phyloP scores from a whole-genome alignment of 2,888 invertebrate genomes.

The Latheticus oryzae region DNA sequence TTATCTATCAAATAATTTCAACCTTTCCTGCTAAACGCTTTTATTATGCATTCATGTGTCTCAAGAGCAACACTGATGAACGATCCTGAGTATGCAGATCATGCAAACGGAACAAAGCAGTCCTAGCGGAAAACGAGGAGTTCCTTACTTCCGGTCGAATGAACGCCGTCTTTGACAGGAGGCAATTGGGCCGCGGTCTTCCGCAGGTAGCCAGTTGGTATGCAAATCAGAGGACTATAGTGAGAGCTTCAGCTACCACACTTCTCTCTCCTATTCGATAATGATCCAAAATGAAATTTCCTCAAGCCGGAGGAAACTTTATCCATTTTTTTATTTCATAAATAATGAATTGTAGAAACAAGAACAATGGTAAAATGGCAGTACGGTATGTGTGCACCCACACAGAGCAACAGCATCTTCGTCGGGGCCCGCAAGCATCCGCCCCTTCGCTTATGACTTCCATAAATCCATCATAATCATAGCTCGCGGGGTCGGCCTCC shows the following conservation, averaged over 20 bases:
- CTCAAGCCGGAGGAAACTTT: conserved; percentile 7
- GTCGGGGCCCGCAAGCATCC: conserved; percentile 66
- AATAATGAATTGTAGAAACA: no score
- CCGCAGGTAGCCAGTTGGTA: conserved; percentile 52
- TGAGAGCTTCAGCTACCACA: conserved; percentile 17
- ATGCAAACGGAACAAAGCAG: conserved; percentile 52
- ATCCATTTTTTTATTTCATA: no score
- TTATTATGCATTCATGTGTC: conserved; percentile 30
- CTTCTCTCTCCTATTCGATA: conserved; percentile 18
- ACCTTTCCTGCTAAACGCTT: conserved; percentile 37
- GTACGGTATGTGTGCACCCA: not conserved
- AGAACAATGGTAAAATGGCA: not conserved
- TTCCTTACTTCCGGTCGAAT: conserved; percentile 56
- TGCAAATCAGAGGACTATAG: conserved; percentile 47
- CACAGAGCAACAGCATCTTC: conserved; percentile 1
- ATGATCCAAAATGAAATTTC: conserved; percentile 14
- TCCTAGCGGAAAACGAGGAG: conserved; percentile 54
- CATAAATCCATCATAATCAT: conserved; percentile 76
- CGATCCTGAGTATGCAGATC: conserved; percentile 54
- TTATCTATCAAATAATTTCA: no score
- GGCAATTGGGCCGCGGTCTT: conserved; percentile 52
- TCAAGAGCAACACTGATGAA: conserved; percentile 17
- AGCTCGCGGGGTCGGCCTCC: conserved; percentile 58
- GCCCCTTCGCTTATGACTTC: conserved; percentile 80
- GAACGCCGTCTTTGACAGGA: conserved; percentile 52